Evolutionary conservation across 2,888 invertebrate species (phyloP), one percentile per base, ranked within the genome.

Genomic region (Parnassius orleans): DNA sequence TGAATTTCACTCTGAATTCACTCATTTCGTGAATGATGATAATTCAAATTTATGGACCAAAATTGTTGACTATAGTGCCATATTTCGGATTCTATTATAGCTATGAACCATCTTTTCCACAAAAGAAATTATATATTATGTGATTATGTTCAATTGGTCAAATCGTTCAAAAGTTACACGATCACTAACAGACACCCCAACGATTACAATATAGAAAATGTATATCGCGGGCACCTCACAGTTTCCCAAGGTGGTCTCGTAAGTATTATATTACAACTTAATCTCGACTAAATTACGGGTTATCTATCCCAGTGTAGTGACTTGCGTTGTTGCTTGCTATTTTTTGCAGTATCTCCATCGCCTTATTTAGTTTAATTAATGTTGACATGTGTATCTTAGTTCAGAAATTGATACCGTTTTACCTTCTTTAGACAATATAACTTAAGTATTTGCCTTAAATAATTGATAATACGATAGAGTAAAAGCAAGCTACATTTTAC

Each of bases 251-350:
- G 79, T 77, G 78, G 78, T 76, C 77, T 7, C 70, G 77, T 77
- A 73, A 81, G 77, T 79, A 7, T 33, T 7, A 33, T 24, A 82
- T 84, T 83, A 86, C 81, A 79, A 79, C 82, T 82, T 86, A 87
- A 86, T 87, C 87, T 84, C 71, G 66, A 70, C 75, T 80, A 81
- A 84, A 86, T 86, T 83, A 79, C 79, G 78, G 74, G 80, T 79
- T 85, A 83, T 81, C 83, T 80, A 72, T 74, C 73, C 73, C 72
- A 71, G 72, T 69, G 74, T 77, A 78, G 68, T 68, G 77, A 72
- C 72, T 70, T 72, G 75, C 77, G 54, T 63, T 63, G 61, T 67
- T 63, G 61, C 57, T 44, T 60, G 59, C 19, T 14, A 24, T 14
- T 47, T 60, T 63, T 53, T 63, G 58, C 46, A 52, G 46, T 52